Evolutionary conservation across 2,888 invertebrate species (phyloP), one percentile per base, ranked within the genome.

Genomic region (Dendrolimus pini): DNA sequence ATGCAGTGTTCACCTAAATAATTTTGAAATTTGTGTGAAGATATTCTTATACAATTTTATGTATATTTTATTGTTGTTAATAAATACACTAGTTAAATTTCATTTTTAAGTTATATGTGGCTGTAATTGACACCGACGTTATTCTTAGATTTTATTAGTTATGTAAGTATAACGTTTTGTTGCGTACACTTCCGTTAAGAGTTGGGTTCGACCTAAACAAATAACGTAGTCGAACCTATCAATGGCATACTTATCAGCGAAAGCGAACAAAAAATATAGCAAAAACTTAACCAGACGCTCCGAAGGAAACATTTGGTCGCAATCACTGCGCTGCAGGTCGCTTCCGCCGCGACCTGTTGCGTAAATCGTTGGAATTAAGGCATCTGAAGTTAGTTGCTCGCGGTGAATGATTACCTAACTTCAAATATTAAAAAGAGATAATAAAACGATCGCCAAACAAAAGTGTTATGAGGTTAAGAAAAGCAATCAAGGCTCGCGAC

Each of bases 281-380:
- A 90, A 90, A 89, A 89, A 90, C 77, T 77, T 63, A 80, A 78
- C 78, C 83, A 84, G 84, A 80, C 83, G 82, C 72, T 75, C 74
- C 77, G 78, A 78, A 86, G 87, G 88, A 86, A 89, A 90, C 89
- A 89, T 89, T 90, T 89, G 89, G 89, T 89, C 83, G 87, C 89
- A 88, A 89, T 89, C 86, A 86, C 78, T 75, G 72, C 81, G 78
- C 71, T 85, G 88, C 89, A 90, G 88, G 88, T 89, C 89, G 84
- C 84, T 89, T 90, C 89, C 89, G 89, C 84, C 87, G 87, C 89
- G 89, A 89, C 89, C 89, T 90, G 89, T 90, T 90, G 89, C 89
- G 85, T 89, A 89, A 89, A 88, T 82, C 78, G 77, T 76, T 74
- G 67, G 68, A 67, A 65, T 69, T 64, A 63, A 62, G 63, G 59